phyloP scores from a whole-genome alignment of 2,113 vertebrate genomes.

The Halcyon senegalensis region DNA sequence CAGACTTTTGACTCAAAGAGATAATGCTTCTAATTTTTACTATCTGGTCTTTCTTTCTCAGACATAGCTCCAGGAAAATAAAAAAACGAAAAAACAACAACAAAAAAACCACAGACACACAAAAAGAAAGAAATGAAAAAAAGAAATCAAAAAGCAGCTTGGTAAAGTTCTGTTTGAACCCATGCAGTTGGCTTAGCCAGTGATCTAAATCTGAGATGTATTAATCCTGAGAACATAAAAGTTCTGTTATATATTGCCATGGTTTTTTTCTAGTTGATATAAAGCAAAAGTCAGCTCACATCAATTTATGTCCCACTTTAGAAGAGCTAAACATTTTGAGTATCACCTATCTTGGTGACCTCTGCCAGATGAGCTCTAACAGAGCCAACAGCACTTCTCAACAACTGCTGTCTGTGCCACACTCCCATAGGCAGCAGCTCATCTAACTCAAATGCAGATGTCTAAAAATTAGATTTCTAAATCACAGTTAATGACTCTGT shows the following conservation, averaged over 20 bases:
- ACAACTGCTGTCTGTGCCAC: fast-evolving
- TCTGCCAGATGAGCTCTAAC: background rate
- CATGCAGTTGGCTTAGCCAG: background rate
- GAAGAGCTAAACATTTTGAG: conserved; percentile 4
- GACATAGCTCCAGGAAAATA: background rate
- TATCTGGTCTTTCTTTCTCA: background rate
- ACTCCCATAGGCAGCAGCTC: background rate
- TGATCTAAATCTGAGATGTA: background rate
- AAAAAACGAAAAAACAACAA: background rate
- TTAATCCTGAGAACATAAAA: background rate
- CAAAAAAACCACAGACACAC: no score
- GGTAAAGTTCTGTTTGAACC: background rate
- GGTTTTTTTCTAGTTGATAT: background rate
- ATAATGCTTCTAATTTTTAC: background rate
- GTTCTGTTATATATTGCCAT: background rate
- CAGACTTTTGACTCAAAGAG: background rate
- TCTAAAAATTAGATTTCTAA: conserved; percentile 3
- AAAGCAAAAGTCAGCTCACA: background rate
- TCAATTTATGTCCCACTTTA: background rate
- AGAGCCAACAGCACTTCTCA: background rate
- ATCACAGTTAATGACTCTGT: background rate
- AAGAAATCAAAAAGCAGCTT: background rate
- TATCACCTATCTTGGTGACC: background rate
- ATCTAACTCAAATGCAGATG: background rate
- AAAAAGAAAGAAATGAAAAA: no score